Percentiles rank a stretch among this genome's conserved stretches.
Evolutionary conservation across 2,113 vertebrate species (phyloP).

Genomic region (Microcebus griseorufus): DNA sequence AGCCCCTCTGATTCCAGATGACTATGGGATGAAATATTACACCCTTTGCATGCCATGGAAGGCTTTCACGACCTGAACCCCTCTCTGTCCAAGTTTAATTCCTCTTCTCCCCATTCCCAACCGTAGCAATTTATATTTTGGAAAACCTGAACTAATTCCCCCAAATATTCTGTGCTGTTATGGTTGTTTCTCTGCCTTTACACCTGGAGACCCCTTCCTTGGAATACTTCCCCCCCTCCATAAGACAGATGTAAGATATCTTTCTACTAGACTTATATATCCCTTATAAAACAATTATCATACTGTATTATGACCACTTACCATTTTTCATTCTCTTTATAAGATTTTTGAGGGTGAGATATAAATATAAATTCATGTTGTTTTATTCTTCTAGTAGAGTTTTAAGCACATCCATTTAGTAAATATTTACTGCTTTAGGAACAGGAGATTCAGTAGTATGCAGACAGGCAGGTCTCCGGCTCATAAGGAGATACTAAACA

Average conservation of each 20-base stretch:
- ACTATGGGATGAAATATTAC: not conserved
- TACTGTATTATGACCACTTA: not conserved
- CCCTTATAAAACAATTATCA: not conserved
- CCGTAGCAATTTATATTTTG: not conserved
- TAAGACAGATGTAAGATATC: not conserved
- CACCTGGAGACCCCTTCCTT: not conserved
- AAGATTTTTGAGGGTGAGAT: not conserved
- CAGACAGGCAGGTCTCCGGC: not conserved
- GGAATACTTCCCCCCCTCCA: not conserved
- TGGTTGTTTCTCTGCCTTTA: not conserved
- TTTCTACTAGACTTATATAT: not conserved
- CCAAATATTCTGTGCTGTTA: not conserved
- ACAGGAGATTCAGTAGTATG: not conserved
- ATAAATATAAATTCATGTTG: not conserved
- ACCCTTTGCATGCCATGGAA: not conserved
- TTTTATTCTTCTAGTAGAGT: not conserved
- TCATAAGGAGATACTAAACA: not conserved
- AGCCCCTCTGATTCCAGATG: not conserved
- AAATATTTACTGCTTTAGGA: conserved; percentile 3
- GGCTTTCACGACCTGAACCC: not conserved
- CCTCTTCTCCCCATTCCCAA: not conserved
- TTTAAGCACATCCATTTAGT: not conserved
- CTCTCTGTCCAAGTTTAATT: not conserved
- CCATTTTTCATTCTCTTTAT: not conserved
- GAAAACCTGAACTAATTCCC: not conserved